Evolutionary conservation across 2,797 vertebrate genomes (phyloP).

Genomic region (Peromyscus eremicus): DNA sequence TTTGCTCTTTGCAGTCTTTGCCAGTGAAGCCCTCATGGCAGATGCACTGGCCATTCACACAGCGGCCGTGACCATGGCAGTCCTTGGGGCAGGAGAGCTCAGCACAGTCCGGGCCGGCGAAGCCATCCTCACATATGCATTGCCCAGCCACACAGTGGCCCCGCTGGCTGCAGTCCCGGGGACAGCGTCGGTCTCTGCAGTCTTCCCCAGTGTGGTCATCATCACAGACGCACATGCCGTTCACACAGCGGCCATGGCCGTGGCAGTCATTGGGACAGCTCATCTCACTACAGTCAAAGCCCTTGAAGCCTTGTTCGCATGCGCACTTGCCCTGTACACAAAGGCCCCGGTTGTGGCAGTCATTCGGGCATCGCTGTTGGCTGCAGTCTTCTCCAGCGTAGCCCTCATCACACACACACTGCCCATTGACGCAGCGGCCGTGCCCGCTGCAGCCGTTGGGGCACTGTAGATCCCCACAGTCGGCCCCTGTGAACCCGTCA

Average conservation of each 20-base stretch:
- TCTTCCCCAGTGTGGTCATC: slow-evolving; percentile 90
- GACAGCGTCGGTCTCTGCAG: slow-evolving; percentile 93
- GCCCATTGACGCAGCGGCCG: slow-evolving; percentile 92
- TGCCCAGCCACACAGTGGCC: slow-evolving; percentile 92
- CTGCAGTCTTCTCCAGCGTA: slow-evolving; percentile 93
- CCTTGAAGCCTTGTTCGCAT: slow-evolving; percentile 91
- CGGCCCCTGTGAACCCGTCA: slow-evolving; percentile 92
- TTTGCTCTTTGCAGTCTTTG: slow-evolving; percentile 90
- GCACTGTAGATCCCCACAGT: slow-evolving; percentile 93
- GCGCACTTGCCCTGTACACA: slow-evolving; percentile 91
- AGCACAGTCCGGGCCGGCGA: slow-evolving; percentile 91
- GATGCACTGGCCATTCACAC: slow-evolving; percentile 90
- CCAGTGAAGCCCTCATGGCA: slow-evolving; percentile 93
- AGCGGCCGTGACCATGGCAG: slow-evolving; percentile 90
- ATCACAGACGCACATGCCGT: slow-evolving; percentile 92
- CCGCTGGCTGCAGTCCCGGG: slow-evolving; percentile 89
- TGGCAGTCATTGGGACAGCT: slow-evolving; percentile 93
- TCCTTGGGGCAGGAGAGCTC: slow-evolving; percentile 93
- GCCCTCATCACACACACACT: slow-evolving; percentile 92
- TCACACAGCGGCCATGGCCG: slow-evolving; percentile 91
- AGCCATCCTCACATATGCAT: slow-evolving; percentile 94
- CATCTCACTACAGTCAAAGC: slow-evolving; percentile 91
- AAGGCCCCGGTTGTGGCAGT: slow-evolving; percentile 90
- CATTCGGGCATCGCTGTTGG: slow-evolving; percentile 90
- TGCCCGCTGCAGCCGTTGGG: slow-evolving; percentile 91